Evolutionary conservation across 2,797 vertebrate genomes (phyloP).

Genomic region (Pyrocephalus nanus): DNA sequence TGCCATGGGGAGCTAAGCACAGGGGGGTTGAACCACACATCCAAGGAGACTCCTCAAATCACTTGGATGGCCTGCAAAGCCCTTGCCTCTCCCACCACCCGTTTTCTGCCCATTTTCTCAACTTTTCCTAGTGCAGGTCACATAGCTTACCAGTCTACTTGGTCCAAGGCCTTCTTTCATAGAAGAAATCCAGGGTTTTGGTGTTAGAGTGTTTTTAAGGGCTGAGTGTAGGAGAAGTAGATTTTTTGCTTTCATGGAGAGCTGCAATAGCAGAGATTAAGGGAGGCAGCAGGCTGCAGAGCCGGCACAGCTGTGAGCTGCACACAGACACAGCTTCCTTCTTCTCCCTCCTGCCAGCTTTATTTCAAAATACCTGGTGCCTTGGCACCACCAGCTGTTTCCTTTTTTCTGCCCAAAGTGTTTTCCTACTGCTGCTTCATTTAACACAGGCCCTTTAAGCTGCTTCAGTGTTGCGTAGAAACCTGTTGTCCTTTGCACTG

Average conservation of each 20-base stretch:
- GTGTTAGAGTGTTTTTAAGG: not conserved
- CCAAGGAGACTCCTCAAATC: not conserved
- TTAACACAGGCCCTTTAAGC: not conserved
- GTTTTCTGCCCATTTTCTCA: not conserved
- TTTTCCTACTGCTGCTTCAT: not conserved
- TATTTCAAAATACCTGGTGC: constrained; percentile 25
- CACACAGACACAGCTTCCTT: not conserved
- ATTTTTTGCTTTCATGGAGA: not conserved
- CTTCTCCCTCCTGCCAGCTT: constrained; percentile 12
- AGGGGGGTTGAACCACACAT: not conserved
- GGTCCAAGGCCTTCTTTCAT: not conserved
- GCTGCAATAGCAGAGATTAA: not conserved
- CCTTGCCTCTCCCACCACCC: not conserved
- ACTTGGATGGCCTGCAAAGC: not conserved
- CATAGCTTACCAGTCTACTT: not conserved
- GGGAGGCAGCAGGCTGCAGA: not conserved
- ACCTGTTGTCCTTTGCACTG: not conserved
- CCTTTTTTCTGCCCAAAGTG: not conserved
- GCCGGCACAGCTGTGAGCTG: not conserved
- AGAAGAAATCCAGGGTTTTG: not conserved
- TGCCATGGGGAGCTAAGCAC: not conserved
- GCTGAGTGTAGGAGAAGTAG: not conserved
- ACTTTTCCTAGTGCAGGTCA: not conserved
- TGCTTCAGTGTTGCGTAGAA: not conserved
- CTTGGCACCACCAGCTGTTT: not conserved